phyloP scores from a whole-genome alignment of 2,888 invertebrate genomes.

The Oscheius myriophilus region DNA sequence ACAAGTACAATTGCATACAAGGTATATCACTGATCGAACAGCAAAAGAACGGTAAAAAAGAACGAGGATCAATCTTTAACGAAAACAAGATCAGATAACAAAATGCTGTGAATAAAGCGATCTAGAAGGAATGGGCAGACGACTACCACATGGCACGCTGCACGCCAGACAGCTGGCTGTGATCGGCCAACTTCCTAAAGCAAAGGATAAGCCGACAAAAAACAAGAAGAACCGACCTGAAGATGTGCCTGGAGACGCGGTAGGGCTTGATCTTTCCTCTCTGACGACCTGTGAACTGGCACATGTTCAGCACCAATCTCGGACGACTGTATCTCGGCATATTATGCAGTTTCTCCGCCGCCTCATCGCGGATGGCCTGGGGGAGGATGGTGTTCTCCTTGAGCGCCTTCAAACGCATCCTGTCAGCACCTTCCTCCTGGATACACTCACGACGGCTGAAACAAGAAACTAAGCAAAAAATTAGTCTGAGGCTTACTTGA shows the following conservation, averaged over 20 bases:
- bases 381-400: conserved; percentile 88
- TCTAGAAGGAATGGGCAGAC: not conserved
- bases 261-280: conserved; percentile 82
- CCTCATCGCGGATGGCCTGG: conserved; percentile 66
- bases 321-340: conserved; percentile 64
- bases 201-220: conserved; percentile 69
- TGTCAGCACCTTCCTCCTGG: conserved; percentile 77
- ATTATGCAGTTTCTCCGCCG: conserved; percentile 70
- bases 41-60: not conserved
- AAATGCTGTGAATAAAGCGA: conserved; percentile 11
- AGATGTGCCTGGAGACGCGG: conserved; percentile 78
- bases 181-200: conserved; percentile 89
- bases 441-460: conserved; percentile 31
- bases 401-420: conserved; percentile 84
- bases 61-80: not conserved
- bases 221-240: conserved; percentile 30
- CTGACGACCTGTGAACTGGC: conserved; percentile 87
- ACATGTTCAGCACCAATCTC: conserved; percentile 77
- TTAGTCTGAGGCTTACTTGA: conserved; percentile 76
- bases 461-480: not conserved
- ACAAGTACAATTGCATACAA: not conserved
- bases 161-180: conserved; percentile 89
- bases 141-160: conserved; percentile 88
- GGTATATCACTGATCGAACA: not conserved
- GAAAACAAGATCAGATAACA: conserved; percentile 1